Evolutionary conservation across 2,113 vertebrate species (phyloP).

Genomic region (Otocyon megalotis): DNA sequence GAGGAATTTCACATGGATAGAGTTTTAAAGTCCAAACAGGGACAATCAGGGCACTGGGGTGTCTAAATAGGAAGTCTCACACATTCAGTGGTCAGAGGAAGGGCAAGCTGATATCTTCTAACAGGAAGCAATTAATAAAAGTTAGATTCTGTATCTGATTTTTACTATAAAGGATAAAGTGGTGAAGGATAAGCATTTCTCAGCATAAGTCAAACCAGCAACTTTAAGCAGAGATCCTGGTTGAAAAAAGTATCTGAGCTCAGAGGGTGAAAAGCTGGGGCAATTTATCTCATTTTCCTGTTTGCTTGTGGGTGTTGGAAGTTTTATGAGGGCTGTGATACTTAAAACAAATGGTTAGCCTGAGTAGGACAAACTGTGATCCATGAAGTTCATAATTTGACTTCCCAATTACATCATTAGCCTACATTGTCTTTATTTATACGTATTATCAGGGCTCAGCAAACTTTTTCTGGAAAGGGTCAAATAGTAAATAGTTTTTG

Average conservation of each 20-base stretch:
- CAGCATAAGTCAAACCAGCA: neutral
- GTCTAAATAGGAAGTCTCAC: neutral
- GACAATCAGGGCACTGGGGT: neutral
- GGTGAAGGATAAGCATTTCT: neutral
- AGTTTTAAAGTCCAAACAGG: neutral
- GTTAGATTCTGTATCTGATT: neutral
- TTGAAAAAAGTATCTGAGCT: conserved; percentile 1
- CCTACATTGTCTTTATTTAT: neutral
- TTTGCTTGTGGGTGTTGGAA: neutral
- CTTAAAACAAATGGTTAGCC: neutral
- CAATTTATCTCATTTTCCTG: neutral
- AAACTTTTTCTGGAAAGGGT: neutral
- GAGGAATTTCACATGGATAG: neutral
- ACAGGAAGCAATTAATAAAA: neutral
- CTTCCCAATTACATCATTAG: neutral
- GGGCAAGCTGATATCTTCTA: neutral
- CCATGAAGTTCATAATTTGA: neutral
- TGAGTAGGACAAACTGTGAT: neutral
- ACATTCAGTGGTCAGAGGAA: neutral
- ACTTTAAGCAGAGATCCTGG: neutral
- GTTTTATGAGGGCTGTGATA: neutral
- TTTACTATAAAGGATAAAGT: neutral
- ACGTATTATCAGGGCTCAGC: neutral
- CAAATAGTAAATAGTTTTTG: neutral
- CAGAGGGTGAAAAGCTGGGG: neutral